A percentile compares a stretch with the other conserved stretches of the same genome.
Conservation (phyloP, 2,797 vertebrate genomes). For the Mallotus villosus region DNA sequence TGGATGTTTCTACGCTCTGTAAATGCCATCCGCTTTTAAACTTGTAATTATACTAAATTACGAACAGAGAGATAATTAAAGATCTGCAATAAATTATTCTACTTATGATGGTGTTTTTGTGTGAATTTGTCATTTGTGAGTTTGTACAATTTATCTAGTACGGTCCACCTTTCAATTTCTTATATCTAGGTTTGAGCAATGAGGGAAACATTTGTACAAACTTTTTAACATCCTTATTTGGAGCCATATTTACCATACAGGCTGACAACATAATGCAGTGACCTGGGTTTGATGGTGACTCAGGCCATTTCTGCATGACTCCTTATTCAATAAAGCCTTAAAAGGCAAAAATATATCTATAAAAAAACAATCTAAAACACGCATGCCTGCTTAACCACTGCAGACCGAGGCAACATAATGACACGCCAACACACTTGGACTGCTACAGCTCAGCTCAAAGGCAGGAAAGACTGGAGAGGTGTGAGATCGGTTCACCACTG, state of each 20-base stretch:
- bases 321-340: too few species aligned
- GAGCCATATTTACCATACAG: too few species aligned
- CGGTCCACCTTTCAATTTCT: neutral
- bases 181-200: neutral
- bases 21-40: slow-evolving; percentile 75
- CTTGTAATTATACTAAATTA: slow-evolving; percentile 72
- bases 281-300: too few species aligned
- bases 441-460: neutral
- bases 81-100: slow-evolving; percentile 85
- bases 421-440: neutral
- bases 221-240: too few species aligned
- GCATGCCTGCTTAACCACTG: too few species aligned
- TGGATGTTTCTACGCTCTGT: slow-evolving; percentile 71
- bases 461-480: slow-evolving; percentile 1
- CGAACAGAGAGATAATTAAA: slow-evolving; percentile 68
- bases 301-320: too few species aligned
- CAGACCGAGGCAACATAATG: neutral
- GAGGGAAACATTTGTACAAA: too few species aligned
- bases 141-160: too few species aligned
- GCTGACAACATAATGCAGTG: too few species aligned
- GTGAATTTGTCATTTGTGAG: neutral
- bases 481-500: neutral
- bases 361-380: too few species aligned
- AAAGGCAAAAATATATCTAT: too few species aligned
- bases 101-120: slow-evolving; percentile 43